Conservation (phyloP, 1,140 invertebrate species). For the Pollicipes pollicipes region DNA sequence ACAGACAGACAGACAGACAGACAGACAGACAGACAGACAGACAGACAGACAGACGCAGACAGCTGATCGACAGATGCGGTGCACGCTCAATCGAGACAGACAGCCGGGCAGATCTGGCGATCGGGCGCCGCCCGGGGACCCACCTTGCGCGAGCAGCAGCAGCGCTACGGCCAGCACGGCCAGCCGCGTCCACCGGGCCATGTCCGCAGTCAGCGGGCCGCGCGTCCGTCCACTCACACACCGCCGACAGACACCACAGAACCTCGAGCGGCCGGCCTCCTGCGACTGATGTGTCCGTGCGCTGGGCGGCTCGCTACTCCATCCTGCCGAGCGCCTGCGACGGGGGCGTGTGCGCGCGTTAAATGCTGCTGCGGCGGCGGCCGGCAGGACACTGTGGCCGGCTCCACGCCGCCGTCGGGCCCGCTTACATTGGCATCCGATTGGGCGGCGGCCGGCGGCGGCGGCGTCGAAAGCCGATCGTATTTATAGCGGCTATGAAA, state of each 20-base stretch:
- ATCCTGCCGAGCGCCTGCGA: too few species aligned
- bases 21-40: not conserved
- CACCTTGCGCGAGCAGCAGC: not conserved
- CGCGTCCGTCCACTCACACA: too few species aligned
- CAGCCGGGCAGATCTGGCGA: too few species aligned
- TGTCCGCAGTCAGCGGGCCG: not conserved
- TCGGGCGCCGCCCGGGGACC: too few species aligned
- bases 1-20: too few species aligned
- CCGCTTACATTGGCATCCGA: not conserved
- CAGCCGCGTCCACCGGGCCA: not conserved
- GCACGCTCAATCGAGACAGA: too few species aligned
- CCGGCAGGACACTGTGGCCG: too few species aligned
- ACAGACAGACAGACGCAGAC: not conserved
- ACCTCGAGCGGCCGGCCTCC: not conserved
- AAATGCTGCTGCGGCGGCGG: too few species aligned
- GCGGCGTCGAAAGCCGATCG: not conserved
- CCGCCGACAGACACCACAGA: not conserved
- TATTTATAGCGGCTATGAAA: not conserved
- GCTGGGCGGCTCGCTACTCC: not conserved
- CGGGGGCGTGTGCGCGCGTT: too few species aligned
- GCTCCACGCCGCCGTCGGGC: not conserved
- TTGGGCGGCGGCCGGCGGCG: too few species aligned
- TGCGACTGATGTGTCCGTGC: not conserved
- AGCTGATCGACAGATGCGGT: too few species aligned
- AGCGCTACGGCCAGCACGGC: not conserved